Conservation (phyloP, 2,797 vertebrate species). For the Strix occidentalis region DNA sequence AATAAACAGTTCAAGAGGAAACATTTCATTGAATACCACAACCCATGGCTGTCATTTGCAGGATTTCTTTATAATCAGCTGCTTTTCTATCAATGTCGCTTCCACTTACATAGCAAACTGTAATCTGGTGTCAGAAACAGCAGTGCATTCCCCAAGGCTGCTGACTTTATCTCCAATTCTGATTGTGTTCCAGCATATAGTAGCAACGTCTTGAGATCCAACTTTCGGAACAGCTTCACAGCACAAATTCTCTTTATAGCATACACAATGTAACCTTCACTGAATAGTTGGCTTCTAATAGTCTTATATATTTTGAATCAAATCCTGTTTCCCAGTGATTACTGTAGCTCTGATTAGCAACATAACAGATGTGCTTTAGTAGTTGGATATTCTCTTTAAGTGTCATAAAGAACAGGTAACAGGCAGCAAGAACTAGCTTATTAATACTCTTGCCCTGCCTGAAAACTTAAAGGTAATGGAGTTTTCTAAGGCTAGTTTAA, state of each 20-base stretch:
- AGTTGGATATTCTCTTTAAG: background rate
- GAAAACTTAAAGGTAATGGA: background rate
- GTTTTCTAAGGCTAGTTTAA: background rate
- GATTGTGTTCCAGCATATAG: background rate
- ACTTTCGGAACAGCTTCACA: background rate
- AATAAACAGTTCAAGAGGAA: background rate
- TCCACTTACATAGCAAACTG: background rate
- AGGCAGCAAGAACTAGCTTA: background rate
- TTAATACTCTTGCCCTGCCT: background rate
- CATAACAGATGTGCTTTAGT: background rate
- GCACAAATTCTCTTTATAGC: background rate
- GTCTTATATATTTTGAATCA: background rate
- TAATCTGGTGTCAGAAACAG: slow-evolving; percentile 14
- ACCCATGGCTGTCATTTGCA: background rate
- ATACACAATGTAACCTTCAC: background rate
- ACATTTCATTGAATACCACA: background rate
- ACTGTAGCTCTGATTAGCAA: background rate
- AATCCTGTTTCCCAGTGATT: background rate
- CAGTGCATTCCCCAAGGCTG: background rate
- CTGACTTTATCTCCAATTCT: background rate
- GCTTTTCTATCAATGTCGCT: slow-evolving; percentile 43
- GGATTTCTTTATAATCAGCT: slow-evolving; percentile 1
- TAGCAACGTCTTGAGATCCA: background rate
- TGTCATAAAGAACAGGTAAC: background rate
- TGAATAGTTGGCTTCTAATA: background rate